Evolutionary conservation across 1,140 invertebrate genomes (phyloP), one percentile per base, ranked within the genome.

Genomic region (Pectinophora gossypiella): DNA sequence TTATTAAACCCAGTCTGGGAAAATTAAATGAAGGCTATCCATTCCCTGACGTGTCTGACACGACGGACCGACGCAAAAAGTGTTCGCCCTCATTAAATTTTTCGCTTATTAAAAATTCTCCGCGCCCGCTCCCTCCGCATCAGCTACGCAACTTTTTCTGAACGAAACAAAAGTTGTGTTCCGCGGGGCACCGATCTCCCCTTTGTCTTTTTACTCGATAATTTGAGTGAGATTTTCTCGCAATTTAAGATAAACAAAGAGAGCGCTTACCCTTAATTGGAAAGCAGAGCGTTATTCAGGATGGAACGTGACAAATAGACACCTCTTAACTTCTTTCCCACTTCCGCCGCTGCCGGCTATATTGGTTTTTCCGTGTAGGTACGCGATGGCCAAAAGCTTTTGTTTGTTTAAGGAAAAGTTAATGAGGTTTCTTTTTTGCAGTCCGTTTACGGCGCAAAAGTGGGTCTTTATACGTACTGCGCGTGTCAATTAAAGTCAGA

Each of bases 71-170:
- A 63, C 58, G 64, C 65, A 78, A 80, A 78, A 73, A 68, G 49
- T 59, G 68, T 64, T 57, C 55, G 55, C 59, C 67, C 77, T 86
- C 84, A 87, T 87, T 87, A 87, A 85, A 87, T 87, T 87, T 85
- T 79, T 87, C 84, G 84, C 84, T 87, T 87, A 87, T 85, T 87
- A 87, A 87, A 87, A 87, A 87, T 87, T 87, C 81, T 73, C 84
- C 72, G 67, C 75, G 69, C 76, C 76, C 53, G 6, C 36, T 75
- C 80, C 76, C 70, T 79, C 57, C 64, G 64, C 70, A 74, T 85
- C 68, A 73, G 71, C 74, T 68, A 64, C 64, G 72, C 72, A 76
- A 85, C 79, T 82, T 86, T 86, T 86, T 86, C 77, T 78, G 60
- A 63, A 62, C 68, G 76, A 73, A 82, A 81, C 82, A 82, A 81